A percentile compares a stretch with the other conserved stretches of the same genome.
phyloP scores from a whole-genome alignment of 1,140 invertebrate species.

The Bombus confusus region DNA sequence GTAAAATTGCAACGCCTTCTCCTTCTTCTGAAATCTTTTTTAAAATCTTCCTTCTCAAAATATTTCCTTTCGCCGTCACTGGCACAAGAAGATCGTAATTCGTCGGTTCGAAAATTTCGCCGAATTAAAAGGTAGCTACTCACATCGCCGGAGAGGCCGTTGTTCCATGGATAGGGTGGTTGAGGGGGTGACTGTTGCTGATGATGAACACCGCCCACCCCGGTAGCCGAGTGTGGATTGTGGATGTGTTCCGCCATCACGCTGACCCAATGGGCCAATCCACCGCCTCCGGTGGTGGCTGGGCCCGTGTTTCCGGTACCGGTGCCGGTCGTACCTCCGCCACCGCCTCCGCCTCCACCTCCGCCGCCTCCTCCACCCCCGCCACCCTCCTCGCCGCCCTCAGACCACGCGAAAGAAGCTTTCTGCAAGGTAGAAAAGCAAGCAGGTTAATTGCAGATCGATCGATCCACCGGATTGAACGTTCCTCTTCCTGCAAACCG shows the following conservation, averaged over 20 bases:
- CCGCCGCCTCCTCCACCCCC: conserved; percentile 71
- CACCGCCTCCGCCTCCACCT: conserved; percentile 69
- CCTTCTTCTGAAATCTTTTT: too few relatives aligned
- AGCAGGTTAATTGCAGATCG: background rate
- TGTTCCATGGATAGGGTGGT: conserved; percentile 85
- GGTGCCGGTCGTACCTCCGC: conserved; percentile 72
- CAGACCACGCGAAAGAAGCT: conserved; percentile 81
- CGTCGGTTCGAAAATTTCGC: too few relatives aligned
- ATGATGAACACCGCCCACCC: conserved; percentile 78
- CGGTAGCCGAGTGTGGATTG: conserved; percentile 81
- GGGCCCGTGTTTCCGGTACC: conserved; percentile 74
- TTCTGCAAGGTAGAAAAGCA: conserved; percentile 76
- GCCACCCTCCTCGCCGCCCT: conserved; percentile 78
- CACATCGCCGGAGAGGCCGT: conserved; percentile 83
- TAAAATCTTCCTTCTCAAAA: too few relatives aligned
- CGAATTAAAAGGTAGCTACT: conserved; percentile 63
- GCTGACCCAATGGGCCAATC: conserved; percentile 86
- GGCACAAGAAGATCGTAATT: too few relatives aligned
- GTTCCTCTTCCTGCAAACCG: background rate
- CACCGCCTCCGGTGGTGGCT: conserved; percentile 76
- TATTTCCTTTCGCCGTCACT: too few relatives aligned
- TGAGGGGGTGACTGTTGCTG: conserved; percentile 81
- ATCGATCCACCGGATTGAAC: conserved; percentile 6
- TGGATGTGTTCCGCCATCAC: conserved; percentile 87
- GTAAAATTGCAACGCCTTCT: too few relatives aligned